Percentiles rank a stretch among this genome's conserved stretches.
Evolutionary conservation across 2,888 invertebrate species (phyloP).

Genomic region (Epinotia nisella): DNA sequence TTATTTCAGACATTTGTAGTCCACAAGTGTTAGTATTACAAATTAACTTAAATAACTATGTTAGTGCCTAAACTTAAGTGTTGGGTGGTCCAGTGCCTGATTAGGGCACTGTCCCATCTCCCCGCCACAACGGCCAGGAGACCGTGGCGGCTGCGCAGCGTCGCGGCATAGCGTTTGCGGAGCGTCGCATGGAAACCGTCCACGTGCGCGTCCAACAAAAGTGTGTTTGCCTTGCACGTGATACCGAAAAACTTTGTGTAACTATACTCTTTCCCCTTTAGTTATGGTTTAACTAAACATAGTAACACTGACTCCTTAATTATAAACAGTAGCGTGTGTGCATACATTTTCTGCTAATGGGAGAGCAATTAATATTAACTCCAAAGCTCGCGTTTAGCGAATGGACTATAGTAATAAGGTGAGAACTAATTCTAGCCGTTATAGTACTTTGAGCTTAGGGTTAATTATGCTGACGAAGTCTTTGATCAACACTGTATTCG

Average conservation of each 20-base stretch:
- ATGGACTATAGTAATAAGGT: not conserved
- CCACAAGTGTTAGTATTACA: too few species aligned
- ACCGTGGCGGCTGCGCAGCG: too few species aligned
- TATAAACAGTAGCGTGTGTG: constrained; percentile 11
- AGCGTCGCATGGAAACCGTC: too few species aligned
- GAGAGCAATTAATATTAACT: constrained; percentile 13
- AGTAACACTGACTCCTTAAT: constrained; percentile 12
- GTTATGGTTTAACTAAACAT: not conserved
- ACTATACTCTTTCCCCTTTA: not conserved
- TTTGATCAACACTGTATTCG: not conserved
- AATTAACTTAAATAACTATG: too few species aligned
- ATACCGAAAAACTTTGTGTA: not conserved
- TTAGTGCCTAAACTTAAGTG: too few species aligned
- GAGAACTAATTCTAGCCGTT: not conserved
- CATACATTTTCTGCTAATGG: constrained; percentile 16
- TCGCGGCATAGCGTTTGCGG: too few species aligned
- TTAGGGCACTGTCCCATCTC: too few species aligned
- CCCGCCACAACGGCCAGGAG: too few species aligned
- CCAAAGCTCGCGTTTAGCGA: not conserved
- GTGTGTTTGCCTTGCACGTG: not conserved
- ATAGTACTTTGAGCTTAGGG: not conserved
- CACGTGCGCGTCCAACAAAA: too few species aligned
- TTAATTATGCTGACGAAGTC: not conserved
- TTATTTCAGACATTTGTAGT: too few species aligned
- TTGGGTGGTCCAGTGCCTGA: too few species aligned